phyloP scores from a whole-genome alignment of 2,888 invertebrate genomes.

The Branchinecta sandiegonensis region DNA sequence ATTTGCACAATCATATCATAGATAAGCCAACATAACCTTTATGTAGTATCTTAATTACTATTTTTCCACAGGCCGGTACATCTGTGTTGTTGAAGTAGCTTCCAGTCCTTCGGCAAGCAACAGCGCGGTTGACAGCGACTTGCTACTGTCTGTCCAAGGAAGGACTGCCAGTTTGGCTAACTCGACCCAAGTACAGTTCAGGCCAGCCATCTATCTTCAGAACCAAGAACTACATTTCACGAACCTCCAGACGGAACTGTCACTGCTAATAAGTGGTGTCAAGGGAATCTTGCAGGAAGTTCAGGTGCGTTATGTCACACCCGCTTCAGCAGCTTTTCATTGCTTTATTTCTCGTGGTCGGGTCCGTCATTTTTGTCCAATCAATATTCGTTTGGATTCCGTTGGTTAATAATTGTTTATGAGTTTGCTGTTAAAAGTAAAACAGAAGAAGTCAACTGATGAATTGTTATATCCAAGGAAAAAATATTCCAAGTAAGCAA shows the following conservation, averaged over 20 bases:
- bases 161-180: constrained; percentile 29
- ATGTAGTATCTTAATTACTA: neutral
- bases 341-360: too few species aligned
- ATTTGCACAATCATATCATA: too few species aligned
- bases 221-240: constrained; percentile 33
- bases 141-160: neutral
- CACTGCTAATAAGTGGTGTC: constrained; percentile 40
- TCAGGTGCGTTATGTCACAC: constrained; percentile 32
- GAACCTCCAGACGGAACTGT: constrained; percentile 27
- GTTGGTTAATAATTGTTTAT: too few species aligned
- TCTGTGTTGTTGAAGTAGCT: neutral
- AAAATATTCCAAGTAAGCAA: too few species aligned
- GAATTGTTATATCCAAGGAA: too few species aligned
- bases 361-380: too few species aligned
- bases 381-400: too few species aligned
- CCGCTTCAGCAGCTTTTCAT: too few species aligned
- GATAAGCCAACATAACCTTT: too few species aligned
- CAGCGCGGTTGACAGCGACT: neutral
- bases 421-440: too few species aligned
- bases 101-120: neutral
- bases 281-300: constrained; percentile 43
- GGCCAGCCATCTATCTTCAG: constrained; percentile 35
- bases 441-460: too few species aligned
- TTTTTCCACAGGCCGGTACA: neutral
- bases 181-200: constrained; percentile 31